Conservation (phyloP, 2,888 invertebrate species). For the Fragum fragum region DNA sequence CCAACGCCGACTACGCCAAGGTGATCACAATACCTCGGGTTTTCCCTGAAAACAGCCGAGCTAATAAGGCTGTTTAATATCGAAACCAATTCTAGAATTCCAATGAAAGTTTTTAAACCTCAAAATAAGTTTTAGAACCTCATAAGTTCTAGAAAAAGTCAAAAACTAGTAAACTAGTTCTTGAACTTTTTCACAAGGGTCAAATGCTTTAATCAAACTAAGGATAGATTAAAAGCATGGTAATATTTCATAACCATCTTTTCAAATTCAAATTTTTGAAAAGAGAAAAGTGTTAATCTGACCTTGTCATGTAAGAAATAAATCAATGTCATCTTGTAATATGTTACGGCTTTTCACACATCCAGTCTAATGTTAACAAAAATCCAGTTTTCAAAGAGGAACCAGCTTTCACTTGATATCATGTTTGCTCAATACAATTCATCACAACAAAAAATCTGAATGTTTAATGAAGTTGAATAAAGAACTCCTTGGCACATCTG, state of each 20-base stretch:
- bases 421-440: constrained; percentile 1
- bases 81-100: too few species aligned
- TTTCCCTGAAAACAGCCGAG: too few species aligned
- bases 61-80: too few species aligned
- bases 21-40: too few species aligned
- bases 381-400: constrained; percentile 6
- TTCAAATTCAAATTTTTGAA: neutral
- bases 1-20: too few species aligned
- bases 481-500: neutral
- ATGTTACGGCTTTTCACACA: constrained; percentile 20
- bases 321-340: constrained; percentile 18
- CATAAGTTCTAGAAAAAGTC: too few species aligned
- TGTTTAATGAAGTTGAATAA: neutral
- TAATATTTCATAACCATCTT: neutral
- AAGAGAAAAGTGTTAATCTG: constrained; percentile 18
- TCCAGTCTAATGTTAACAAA: constrained; percentile 6
- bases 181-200: too few species aligned
- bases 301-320: constrained; percentile 20
- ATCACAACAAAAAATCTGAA: constrained; percentile 3
- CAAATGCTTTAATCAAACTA: too few species aligned
- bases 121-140: too few species aligned
- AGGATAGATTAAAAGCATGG: too few species aligned
- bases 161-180: too few species aligned
- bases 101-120: too few species aligned
- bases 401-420: neutral